Conservation (phyloP, 2,888 invertebrate genomes). For the Brachylomia viminalis region DNA sequence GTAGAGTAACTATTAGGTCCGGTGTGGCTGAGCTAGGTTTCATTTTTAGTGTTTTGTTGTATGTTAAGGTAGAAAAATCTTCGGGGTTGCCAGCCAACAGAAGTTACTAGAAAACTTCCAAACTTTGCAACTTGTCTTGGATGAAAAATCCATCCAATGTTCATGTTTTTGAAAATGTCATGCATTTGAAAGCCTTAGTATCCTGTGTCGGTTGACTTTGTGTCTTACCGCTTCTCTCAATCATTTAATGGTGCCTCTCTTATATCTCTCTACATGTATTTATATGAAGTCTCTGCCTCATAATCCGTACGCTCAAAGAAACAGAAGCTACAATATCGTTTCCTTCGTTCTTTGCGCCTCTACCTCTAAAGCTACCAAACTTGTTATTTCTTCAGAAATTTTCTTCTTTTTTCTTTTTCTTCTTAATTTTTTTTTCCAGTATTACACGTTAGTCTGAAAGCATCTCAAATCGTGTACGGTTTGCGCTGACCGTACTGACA, state of each 20-base stretch:
- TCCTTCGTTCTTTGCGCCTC: not conserved
- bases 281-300: too few species aligned
- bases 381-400: constrained; percentile 2
- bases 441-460: constrained; percentile 34
- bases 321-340: not conserved
- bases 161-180: too few species aligned
- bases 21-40: not conserved
- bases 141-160: too few species aligned
- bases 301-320: not conserved
- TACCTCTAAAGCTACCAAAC: not conserved
- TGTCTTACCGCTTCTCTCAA: not conserved
- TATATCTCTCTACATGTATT: not conserved
- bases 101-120: not conserved
- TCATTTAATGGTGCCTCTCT: not conserved
- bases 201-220: not conserved
- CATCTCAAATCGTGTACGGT: constrained; percentile 14
- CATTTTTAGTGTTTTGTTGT: not conserved
- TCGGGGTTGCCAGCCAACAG: not conserved
- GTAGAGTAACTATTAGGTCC: not conserved
- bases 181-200: too few species aligned
- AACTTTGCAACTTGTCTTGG: too few species aligned
- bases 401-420: too few species aligned
- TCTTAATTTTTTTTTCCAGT: not conserved
- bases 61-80: not conserved
- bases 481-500: constrained; percentile 48